Percentiles rank a stretch among this genome's conserved stretches.
Evolutionary conservation across 2,888 invertebrate species (phyloP).

Genomic region (Cataglyphis albicans): DNA sequence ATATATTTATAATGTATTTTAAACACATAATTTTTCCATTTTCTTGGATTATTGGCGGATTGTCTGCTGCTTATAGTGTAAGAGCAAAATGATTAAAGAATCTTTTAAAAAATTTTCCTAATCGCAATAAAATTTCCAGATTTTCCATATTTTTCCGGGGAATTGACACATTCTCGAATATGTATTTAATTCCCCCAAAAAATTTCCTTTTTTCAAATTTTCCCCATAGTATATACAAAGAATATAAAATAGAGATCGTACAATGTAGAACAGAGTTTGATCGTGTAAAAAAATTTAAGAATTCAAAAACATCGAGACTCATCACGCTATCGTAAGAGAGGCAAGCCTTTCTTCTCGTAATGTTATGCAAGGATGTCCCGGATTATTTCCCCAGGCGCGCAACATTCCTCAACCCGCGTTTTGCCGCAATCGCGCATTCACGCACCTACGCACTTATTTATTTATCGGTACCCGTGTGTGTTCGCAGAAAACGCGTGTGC

Average conservation of each 20-base stretch:
- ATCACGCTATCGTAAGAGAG: background rate
- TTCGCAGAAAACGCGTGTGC: background rate
- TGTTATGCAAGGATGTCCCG: constrained; percentile 43
- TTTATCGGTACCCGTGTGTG: background rate
- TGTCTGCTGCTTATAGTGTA: too few species aligned
- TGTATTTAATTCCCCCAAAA: too few species aligned
- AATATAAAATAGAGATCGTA: background rate
- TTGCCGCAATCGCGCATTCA: constrained; percentile 12
- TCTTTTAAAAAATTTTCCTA: too few species aligned
- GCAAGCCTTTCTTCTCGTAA: too few species aligned
- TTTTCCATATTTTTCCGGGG: too few species aligned
- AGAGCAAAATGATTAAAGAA: too few species aligned
- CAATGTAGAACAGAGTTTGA: background rate
- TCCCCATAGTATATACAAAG: background rate
- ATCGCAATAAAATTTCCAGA: too few species aligned
- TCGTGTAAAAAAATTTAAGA: background rate
- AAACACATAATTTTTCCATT: too few species aligned
- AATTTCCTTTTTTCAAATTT: background rate
- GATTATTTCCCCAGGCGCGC: constrained; percentile 38
- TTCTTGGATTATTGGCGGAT: too few species aligned
- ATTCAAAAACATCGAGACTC: background rate
- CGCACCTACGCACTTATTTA: constrained; percentile 47
- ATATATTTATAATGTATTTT: too few species aligned
- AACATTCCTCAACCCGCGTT: constrained; percentile 30
- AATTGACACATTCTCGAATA: too few species aligned